Evolutionary conservation across 2,888 invertebrate species (phyloP), one percentile per base, ranked within the genome.

Genomic region (Rhagonycha fulva): DNA sequence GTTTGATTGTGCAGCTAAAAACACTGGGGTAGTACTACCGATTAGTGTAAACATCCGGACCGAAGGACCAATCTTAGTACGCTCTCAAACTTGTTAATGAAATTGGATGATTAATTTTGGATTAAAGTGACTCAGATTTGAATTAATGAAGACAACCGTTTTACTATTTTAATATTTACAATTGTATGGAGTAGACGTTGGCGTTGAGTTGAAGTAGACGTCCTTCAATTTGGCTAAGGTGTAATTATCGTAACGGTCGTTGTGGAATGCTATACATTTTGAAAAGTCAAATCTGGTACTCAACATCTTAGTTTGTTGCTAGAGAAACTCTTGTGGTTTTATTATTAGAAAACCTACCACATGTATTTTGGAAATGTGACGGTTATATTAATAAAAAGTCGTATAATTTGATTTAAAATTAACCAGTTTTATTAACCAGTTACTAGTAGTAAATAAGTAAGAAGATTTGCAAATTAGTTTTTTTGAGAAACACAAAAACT

Each of bases 171-270:
- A 24, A 66, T 24, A 24, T 24, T 63, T 63, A 63, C 63, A 23
- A 24, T 63, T 63, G 24, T 24, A 14, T 14, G n/a, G n/a, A n/a
- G 19, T 19, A 66, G 26, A 66, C 26, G 12, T 66, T 24, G 63
- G 26, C n/a, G 26, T 71, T 62, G 61, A 72, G 70, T 62, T 14
- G 69, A 74, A 80, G 74, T 79, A 75, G 79, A 68, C 78, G 80
- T 69, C 80, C 80, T 80, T 80, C 80, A 75, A 68, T 68, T 71
- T 75, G 79, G 78, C 75, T 79, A 79, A 80, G 79, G 80, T 80
- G 79, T 76, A 79, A 78, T 68, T 76, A 71, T 78, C 79, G 80
- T 79, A 80, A 80, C 80, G 80, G 80, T 80, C 80, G 79, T 76
- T 76, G 79, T 74, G 80, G 80, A 80, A 80, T 80, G 78, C 77